Evolutionary conservation across 2,888 invertebrate genomes (phyloP), one percentile per base, ranked within the genome.

Genomic region (Euproctis similis): DNA sequence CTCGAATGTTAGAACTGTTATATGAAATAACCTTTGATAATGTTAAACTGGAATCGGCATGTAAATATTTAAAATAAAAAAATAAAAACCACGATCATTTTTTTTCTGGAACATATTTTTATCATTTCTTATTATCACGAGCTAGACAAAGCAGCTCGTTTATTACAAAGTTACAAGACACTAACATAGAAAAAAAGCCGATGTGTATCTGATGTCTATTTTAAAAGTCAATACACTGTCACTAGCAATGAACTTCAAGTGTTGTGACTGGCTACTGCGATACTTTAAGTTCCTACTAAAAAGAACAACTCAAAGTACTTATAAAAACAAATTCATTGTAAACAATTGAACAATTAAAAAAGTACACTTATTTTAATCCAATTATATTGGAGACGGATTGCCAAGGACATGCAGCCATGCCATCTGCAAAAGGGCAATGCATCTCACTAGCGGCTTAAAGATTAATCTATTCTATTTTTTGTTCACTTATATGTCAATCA

Each of bases 1-100:
- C 63, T 66, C 34, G 36, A 53, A 54, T 42, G 46, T 54, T 53
- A 53, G 49, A 45, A 52, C 50, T 54, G 30, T 36, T 39, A 45
- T 46, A 40, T 34, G 27, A 32, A 43, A 33, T 26, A 31, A 28
- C 28, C 28, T 1, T n/a, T 12, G 45, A 47, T 37, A 6, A 30
- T 24, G 13, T 18, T 3, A 18, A 2, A 19, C 56, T 59, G 25
- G 60, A 62, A 38, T 31, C 31, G 50, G 21, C 23, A 24, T 5
- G 21, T 16, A 20, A 16, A 7, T 16, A 13, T 12, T 25, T 12
- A 14, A 28, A 13, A 7, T 19, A 19, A 24, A 9, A 24, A 26
- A 16, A 6, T 14, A 14, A 14, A 14, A 14, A 14, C n/a, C 14
- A 14, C 14, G 14, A 4, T 4, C 14, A n/a, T 14, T 4, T 4